Base-by-base conservation (phyloP, 2,113 vertebrate species). In the Alces alces region DNA sequence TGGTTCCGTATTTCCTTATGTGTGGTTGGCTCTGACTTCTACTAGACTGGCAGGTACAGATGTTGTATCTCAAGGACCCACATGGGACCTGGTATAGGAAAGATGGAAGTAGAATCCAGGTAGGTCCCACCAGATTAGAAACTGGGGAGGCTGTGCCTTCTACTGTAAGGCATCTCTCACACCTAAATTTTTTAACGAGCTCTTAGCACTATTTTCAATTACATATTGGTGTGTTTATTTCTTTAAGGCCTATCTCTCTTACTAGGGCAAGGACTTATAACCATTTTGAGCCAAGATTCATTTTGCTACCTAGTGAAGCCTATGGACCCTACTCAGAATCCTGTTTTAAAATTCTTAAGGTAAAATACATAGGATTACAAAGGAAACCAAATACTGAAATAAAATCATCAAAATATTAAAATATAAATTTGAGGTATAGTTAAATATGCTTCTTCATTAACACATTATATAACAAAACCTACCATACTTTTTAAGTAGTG, bases 381-480 rank as follows among this genome's bases (percentile, higher is more conserved):
- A 89, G 43, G 43, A 92, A 92, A 86, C 5, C 7, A 50, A 39
- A 52, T 80, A 54, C 21, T 94, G 52, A 92, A 79, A 79, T 89
- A 60, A 47, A 80, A 89, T 91, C 21, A 89, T 36, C 39, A 64
- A 95, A 97, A 79, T 89, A 33, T 73, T 88, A 66, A 89, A 96
- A 89, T 89, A 58, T 17, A 89, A 83, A 87, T 83, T 33, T 87
- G 17, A 76, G 73, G 50, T 55, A n/a, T 14, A 57, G 54, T 90
- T 76, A 50, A 23, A 60, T 57, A 6, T 33, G 8, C 10, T 57
- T 93, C 33, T 89, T 57, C 15, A 93, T 64, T 78, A 66, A 80
- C 16, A 93, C 61, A 58, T 88, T 79, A n/a, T 84, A 58, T 54
- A 52, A 89, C 43, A 91, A 97, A 95, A 95, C 39, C 7, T 50